phyloP scores from a whole-genome alignment of 2,113 vertebrate species.

The Probosciger aterrimus region DNA sequence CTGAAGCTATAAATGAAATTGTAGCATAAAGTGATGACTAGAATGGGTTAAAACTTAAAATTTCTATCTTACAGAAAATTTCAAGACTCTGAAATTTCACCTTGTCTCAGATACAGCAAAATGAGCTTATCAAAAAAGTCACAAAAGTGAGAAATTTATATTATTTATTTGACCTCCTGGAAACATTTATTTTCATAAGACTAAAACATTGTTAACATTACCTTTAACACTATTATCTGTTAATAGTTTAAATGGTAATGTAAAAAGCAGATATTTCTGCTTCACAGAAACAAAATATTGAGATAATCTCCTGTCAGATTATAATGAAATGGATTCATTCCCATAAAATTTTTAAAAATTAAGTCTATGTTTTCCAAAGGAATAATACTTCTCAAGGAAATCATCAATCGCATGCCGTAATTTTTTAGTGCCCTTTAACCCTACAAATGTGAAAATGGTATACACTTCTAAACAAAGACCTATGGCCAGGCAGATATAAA shows the following conservation, averaged over 20 bases:
- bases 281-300: background rate
- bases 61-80: background rate
- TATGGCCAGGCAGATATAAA: background rate
- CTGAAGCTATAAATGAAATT: background rate
- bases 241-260: background rate
- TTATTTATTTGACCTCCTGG: background rate
- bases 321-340: background rate
- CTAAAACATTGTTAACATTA: background rate
- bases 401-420: background rate
- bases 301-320: background rate
- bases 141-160: background rate
- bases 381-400: background rate
- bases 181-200: background rate
- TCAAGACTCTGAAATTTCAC: background rate
- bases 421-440: background rate
- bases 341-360: background rate
- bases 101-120: background rate
- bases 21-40: background rate
- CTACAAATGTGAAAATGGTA: background rate
- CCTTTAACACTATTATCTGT: background rate
- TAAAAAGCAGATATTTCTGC: background rate
- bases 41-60: background rate
- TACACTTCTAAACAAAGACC: background rate
- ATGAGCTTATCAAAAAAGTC: background rate
- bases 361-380: background rate